Evolutionary conservation across 2,888 invertebrate species (phyloP).

Genomic region (Caprella mutica): DNA sequence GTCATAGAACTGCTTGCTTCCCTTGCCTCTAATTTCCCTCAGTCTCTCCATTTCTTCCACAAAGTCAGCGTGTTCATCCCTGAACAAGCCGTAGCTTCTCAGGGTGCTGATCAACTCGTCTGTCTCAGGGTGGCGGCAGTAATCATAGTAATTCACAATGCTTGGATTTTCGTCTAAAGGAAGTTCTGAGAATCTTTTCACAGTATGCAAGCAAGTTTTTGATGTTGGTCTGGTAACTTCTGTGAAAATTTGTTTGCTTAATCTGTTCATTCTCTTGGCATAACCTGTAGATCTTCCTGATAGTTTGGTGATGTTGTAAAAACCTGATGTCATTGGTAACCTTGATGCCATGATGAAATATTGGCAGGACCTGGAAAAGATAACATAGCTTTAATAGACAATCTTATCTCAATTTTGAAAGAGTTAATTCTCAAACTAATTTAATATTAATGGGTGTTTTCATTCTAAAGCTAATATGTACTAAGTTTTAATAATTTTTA

Average conservation of each 20-base stretch:
- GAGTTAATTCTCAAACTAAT: not conserved
- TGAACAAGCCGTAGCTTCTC: conserved; percentile 43
- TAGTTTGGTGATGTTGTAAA: conserved; percentile 54
- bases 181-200: conserved; percentile 60
- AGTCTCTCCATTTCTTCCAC: conserved; percentile 72
- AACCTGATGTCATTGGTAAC: conserved; percentile 29
- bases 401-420: not conserved
- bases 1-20: conserved; percentile 3
- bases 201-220: conserved; percentile 44
- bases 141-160: conserved; percentile 57
- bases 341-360: conserved; percentile 14
- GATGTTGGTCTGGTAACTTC: conserved; percentile 70
- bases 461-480: no score
- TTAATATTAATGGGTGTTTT: not conserved
- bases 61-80: conserved; percentile 78
- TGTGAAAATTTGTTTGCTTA: conserved; percentile 78
- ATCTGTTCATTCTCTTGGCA: conserved; percentile 67
- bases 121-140: conserved; percentile 71
- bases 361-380: not conserved
- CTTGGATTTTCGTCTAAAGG: conserved; percentile 62
- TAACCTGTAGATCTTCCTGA: conserved; percentile 63
- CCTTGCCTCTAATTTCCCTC: conserved; percentile 64
- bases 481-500: no score
- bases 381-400: not conserved
- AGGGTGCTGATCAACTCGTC: conserved; percentile 58